phyloP scores from a whole-genome alignment of 2,113 vertebrate species.

The Arvicanthis niloticus region DNA sequence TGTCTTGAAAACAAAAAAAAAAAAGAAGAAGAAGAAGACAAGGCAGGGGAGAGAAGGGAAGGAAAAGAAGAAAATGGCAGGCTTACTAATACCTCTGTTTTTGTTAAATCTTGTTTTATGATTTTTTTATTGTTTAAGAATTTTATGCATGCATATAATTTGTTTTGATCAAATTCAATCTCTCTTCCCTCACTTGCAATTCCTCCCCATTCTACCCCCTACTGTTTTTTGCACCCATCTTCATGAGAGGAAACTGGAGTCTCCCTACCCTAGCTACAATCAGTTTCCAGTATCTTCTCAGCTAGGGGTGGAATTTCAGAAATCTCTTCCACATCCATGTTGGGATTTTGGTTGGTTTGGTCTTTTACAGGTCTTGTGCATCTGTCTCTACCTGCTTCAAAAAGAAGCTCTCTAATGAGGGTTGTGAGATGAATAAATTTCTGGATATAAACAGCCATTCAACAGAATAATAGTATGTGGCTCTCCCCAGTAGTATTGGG shows the following conservation, averaged over 20 bases:
- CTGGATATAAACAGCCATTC: not conserved
- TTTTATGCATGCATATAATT: not conserved
- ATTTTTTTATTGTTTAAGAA: not conserved
- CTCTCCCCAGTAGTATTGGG: not conserved
- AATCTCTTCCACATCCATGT: not conserved
- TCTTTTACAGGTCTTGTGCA: not conserved
- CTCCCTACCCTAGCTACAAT: too few species aligned
- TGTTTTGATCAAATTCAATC: not conserved
- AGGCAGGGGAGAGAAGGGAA: too few species aligned
- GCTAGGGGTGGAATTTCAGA: not conserved
- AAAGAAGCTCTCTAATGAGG: not conserved
- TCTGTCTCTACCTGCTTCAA: not conserved
- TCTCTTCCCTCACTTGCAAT: not conserved
- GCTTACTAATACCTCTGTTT: not conserved
- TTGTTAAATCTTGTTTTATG: not conserved
- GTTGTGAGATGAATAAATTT: not conserved
- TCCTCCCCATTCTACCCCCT: not conserved
- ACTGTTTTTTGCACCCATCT: not conserved
- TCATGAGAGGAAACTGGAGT: not conserved
- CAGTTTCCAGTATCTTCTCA: not conserved
- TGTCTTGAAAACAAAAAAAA: too few species aligned
- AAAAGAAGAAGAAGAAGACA: too few species aligned
- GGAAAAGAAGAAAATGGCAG: not conserved
- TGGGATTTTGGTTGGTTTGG: not conserved
- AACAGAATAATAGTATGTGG: not conserved